Base-by-base conservation (phyloP, 2,113 vertebrate genomes). In the Takifugu flavidus region DNA sequence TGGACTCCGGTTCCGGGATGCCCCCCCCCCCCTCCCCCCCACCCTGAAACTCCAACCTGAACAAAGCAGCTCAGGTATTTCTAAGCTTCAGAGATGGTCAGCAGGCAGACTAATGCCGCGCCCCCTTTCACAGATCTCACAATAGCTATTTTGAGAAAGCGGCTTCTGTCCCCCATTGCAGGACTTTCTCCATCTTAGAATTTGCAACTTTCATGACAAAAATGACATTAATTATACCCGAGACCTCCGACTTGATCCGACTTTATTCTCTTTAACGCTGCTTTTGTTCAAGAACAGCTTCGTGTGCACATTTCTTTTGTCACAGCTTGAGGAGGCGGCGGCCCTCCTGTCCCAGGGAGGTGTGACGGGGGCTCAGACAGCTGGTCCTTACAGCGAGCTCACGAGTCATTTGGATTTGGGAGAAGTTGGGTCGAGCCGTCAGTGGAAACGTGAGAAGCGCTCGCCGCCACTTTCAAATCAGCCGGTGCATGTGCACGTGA, bases 321-420 rank as follows among this genome's bases (percentile, higher is more conserved):
- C 59, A 45, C 59, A 43, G 39, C 6, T 55, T 3, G 13, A 29
- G 61, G 70, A 45, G 44, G 62, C 57, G 6, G 45, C 29, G 28
- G 31, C n/a, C 5, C 31, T 14, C 56, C 39, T 25, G 53, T 7
- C 54, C 51, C 31, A 13, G 14, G 52, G 58, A 65, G 57, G 60
- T 68, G 46, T 71, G 50, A 81, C 74, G 71, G 69, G 68, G 63
- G 71, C 45, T 74, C 72, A 39, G 54, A 58, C 46, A 71, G 72
- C 73, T 78, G 63, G 79, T 85, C 67, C 62, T 53, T 62, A 13
- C 62, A 51, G 20, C 66, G 63, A 83, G 62, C 66, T 64, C 59
- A 77, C 74, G 69, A 87, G 72, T 82, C 72, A 80, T 71, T 65
- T 56, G 54, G 43, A 65, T 67, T 70, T 57, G 62, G 54, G 51